Evolutionary conservation across 2,797 vertebrate genomes (phyloP), one percentile per base, ranked within the genome.

Genomic region (Propithecus deckenii): DNA sequence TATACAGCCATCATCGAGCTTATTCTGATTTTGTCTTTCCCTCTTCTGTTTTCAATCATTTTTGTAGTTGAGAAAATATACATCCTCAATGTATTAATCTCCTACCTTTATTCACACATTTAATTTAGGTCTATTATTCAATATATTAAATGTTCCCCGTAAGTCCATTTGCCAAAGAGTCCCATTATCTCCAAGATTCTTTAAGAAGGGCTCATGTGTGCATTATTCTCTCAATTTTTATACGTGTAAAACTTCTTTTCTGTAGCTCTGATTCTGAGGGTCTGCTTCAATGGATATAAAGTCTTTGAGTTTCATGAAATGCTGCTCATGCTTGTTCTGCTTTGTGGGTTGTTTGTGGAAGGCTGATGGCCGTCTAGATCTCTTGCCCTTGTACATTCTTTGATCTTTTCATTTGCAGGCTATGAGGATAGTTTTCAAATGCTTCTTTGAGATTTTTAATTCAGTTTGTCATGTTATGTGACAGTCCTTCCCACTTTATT

Each of bases 271-370:
- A 48, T 12, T 65, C 18, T 30, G 25, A 48, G 59, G 61, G 55
- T 15, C 67, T 76, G 81, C 85, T 92, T 90, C 43, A 67, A 78
- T 78, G 74, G 61, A 48, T 74, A 71, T 48, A 55, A 86, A 85
- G n/a, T 38, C 52, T 89, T 25, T 6, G 83, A 3, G 17, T 38
- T 78, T 35, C 22, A 6, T 1, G 32, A 23, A 38, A 75, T 3
- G 20, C 50, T 15, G 3, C 65, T 13, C 4, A 0, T 14, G 50
- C 6, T 52, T 1, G 18, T 59, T 32, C 22, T 8, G 50, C 46
- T 46, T 23, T 14, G 43, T 18, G 1, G 30, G 38, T 12, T 32
- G 72, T 61, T 57, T 75, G n/a, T 9, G 72, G 46, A 30, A 48
- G 61, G 25, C 52, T 32, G 4, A 30, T 1, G 32, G 2, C 23